Evolutionary conservation across 2,888 invertebrate species (phyloP), one percentile per base, ranked within the genome.

Genomic region (Caenorhabditis afra): DNA sequence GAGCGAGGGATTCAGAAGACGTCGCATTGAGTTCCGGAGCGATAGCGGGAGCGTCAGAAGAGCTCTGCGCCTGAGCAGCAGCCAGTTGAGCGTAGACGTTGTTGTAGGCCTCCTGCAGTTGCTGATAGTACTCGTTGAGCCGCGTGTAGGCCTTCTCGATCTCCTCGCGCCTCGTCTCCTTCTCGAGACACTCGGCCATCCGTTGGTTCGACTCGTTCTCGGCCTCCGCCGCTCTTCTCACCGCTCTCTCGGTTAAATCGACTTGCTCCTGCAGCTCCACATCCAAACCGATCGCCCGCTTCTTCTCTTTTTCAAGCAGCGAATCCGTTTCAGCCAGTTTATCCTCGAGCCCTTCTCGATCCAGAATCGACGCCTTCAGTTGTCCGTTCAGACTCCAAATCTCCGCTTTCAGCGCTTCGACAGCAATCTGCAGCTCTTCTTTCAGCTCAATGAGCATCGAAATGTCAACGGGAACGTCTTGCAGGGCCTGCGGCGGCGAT

Each of bases 331-430:
- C 68, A 11, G 74, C 71, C 22, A 85, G 75, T 29, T 76, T 64
- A 16, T 83, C 82, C 52, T 81, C 74, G 3, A 84, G 61, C 14
- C 59, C 44, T 29, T 84, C 84, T 29, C 84, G 41, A 59, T 84
- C 84, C 50, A 84, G 45, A 41, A 84, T 74, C 7, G 81, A 81
- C 12, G 83, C 85, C 67, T 87, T 87, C 64, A 89, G 64, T 47
- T 88, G 84, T 22, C 84, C 84, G 66, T 89, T 89, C 5, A 89
- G 80, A 5, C 85, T 70, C 89, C 87, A 89, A 23, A 89, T 83
- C 68, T 88, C 88, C 18, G 84, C 86, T 73, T 87, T 85, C 18
- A 88, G 75, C 4, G 86, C 82, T 57, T 84, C 81, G 0, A 87
- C 87, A 2, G 88, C 87, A 11, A 71, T 85, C 66, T 87, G 87